A percentile compares a stretch with the other conserved stretches of the same genome.
These are phyloP conservation scores for Larimichthys crocea DNA, from an alignment of 2,113 vertebrate species.

Conservation along the genomic window DNA sequence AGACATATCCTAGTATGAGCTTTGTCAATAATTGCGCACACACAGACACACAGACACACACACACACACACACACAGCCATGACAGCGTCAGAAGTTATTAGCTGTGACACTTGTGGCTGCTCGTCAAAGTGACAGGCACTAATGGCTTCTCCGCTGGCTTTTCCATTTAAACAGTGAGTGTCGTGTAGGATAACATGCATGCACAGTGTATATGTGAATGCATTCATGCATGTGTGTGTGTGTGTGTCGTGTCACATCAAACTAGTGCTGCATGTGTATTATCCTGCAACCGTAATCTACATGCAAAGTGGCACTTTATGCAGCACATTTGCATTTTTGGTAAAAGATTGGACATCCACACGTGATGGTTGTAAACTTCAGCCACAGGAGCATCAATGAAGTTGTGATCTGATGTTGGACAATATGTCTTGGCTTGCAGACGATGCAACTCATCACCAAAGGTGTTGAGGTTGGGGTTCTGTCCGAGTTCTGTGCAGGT, in stretches of 20 bases:
- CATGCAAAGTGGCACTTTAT: not conserved
- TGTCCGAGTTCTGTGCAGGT: not conserved
- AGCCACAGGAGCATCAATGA: not conserved
- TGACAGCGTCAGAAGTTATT: conserved; percentile 25
- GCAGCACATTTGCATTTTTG: not conserved
- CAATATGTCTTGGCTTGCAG: not conserved
- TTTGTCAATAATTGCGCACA: not conserved
- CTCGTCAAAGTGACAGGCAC: conserved; percentile 14
- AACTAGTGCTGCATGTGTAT: not conserved
- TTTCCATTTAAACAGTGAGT: not conserved
- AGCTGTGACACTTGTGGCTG: conserved; percentile 40
- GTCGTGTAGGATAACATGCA: not conserved
- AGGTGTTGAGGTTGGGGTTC: not conserved
- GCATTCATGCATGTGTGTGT: not conserved
- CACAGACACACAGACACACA: conserved; percentile 2
- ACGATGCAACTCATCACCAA: not conserved
- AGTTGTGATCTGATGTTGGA: not conserved
- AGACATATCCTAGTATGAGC: conserved; percentile 10
- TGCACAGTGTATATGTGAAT: not conserved
- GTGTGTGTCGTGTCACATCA: not conserved
- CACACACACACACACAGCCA: conserved; percentile 10
- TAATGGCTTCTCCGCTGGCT: conserved; percentile 8
- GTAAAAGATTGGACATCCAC: not conserved
- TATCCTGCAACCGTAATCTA: conserved; percentile 2
- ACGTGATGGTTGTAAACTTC: not conserved